A percentile compares a stretch with the other conserved stretches of the same genome.
Evolutionary conservation across 2,888 invertebrate species (phyloP).

Genomic region (Brachycybe producta): DNA sequence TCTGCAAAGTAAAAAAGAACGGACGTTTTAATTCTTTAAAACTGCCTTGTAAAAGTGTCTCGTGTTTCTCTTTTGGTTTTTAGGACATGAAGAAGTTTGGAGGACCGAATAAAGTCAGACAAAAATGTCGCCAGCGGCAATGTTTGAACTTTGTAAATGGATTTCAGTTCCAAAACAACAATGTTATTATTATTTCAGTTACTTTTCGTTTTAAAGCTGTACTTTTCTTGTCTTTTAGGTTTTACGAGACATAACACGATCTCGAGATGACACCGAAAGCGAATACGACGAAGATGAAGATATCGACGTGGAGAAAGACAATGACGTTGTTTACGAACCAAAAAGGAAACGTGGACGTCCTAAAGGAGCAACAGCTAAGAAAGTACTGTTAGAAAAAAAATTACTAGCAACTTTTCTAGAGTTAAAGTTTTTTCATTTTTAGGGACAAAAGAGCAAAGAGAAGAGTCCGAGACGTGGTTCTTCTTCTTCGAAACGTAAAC

Average conservation of each 20-base stretch:
- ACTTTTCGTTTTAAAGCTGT: not conserved
- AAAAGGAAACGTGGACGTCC: constrained; percentile 8
- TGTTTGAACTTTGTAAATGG: constrained; percentile 27
- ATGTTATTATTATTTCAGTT: not conserved
- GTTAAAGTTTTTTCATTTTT: not conserved
- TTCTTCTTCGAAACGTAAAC: not conserved
- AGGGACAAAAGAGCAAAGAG: constrained; percentile 6
- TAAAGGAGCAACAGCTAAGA: constrained; percentile 10
- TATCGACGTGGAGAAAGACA: too few species aligned
- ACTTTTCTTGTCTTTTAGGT: constrained; percentile 7
- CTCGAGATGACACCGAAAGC: not conserved
- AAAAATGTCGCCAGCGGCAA: constrained; percentile 34
- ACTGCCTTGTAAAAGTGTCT: not conserved
- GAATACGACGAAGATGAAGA: not conserved
- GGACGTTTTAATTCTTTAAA: not conserved
- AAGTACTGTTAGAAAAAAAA: constrained; percentile 15
- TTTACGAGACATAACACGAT: constrained; percentile 11
- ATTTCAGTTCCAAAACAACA: not conserved
- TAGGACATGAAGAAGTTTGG: constrained; percentile 44
- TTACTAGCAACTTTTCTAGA: not conserved
- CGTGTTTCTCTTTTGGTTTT: not conserved
- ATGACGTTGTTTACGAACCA: constrained; percentile 12
- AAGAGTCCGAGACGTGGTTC: not conserved
- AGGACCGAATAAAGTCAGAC: constrained; percentile 37
- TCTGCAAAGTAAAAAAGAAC: constrained; percentile 32